Percentiles rank a stretch among this genome's conserved stretches.
phyloP scores from a whole-genome alignment of 2,797 vertebrate genomes.

The Hirundo rustica region DNA sequence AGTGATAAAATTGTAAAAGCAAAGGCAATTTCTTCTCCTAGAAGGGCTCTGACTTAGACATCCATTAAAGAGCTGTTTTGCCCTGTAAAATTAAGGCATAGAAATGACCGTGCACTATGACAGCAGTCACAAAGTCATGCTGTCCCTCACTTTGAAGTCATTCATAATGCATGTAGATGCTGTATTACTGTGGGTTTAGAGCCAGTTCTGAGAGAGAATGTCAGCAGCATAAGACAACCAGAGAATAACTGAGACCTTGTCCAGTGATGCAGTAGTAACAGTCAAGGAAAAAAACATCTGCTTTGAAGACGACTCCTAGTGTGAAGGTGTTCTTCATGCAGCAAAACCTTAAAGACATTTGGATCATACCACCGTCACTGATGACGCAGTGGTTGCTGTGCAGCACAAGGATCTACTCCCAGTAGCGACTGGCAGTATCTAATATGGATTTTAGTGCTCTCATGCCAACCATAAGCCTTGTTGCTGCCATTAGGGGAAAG shows the following conservation, averaged over 20 bases:
- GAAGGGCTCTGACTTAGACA: neutral
- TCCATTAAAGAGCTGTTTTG: neutral
- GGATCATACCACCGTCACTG: neutral
- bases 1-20: neutral
- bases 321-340: neutral
- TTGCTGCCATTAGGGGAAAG: neutral
- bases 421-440: neutral
- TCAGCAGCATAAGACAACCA: neutral
- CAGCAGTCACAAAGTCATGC: neutral
- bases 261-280: neutral
- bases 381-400: neutral
- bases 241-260: neutral
- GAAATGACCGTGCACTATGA: neutral
- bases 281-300: neutral
- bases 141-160: neutral
- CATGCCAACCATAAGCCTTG: neutral
- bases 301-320: neutral
- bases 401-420: neutral
- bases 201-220: neutral
- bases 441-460: neutral
- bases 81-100: neutral
- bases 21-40: neutral
- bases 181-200: neutral
- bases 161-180: neutral
- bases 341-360: neutral